A percentile compares a stretch with the other conserved stretches of the same genome.
Conservation (phyloP, 2,797 vertebrate species). For the Streptopelia turtur region DNA sequence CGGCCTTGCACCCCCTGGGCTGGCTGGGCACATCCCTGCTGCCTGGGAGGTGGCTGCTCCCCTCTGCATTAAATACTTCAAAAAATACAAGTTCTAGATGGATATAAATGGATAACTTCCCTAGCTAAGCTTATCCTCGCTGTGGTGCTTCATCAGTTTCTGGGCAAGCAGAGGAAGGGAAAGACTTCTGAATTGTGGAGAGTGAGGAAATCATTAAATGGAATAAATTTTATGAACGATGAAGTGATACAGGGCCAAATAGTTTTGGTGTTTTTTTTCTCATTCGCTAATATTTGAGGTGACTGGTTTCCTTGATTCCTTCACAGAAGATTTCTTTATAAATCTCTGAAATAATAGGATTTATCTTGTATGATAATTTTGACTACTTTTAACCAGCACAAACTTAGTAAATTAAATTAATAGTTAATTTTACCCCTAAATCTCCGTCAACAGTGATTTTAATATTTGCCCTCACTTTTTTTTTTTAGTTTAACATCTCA, state of each 20-base stretch:
- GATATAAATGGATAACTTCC: not conserved
- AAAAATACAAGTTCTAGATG: not conserved
- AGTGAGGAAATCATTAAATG: not conserved
- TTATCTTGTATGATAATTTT: not conserved
- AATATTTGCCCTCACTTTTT: not conserved
- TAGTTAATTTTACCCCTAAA: not conserved
- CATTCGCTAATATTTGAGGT: not conserved
- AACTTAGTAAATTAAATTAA: not conserved
- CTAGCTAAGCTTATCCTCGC: not conserved
- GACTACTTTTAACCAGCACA: not conserved
- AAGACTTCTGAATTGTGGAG: not conserved
- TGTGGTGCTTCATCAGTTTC: not conserved
- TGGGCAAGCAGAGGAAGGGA: not conserved
- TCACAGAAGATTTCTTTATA: not conserved
- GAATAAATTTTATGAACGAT: not conserved
- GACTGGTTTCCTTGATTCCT: not conserved
- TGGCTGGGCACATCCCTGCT: not conserved
- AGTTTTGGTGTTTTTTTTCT: not conserved
- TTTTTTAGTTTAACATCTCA: not conserved
- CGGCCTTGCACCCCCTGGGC: accelerated
- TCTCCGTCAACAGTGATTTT: not conserved
- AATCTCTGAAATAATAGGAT: not conserved
- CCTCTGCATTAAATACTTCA: not conserved
- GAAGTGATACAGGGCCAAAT: not conserved
- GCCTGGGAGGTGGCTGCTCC: not conserved